Evolutionary conservation across 2,797 vertebrate species (phyloP).

Genomic region (Cryptoprocta ferox): DNA sequence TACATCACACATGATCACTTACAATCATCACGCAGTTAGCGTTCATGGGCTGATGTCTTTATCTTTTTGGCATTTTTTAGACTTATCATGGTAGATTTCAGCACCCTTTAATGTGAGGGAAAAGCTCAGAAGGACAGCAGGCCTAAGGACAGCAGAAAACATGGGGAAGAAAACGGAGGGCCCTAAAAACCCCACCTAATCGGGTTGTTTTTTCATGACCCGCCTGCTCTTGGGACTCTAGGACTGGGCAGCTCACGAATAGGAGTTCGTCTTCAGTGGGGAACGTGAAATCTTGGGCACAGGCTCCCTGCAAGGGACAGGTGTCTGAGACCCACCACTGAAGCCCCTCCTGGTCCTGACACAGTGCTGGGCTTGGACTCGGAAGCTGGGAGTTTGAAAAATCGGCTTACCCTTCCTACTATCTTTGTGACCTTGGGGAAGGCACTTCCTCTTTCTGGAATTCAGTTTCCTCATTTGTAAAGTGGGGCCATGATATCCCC

Average conservation of each 20-base stretch:
- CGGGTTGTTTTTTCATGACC: background rate
- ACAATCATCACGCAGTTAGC: background rate
- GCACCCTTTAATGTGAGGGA: background rate
- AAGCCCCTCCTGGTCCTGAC: background rate
- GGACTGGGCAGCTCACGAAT: background rate
- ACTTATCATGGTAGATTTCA: background rate
- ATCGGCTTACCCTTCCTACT: background rate
- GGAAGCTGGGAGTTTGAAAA: background rate
- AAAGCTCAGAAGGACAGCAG: background rate
- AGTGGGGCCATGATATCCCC: background rate
- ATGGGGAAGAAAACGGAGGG: background rate
- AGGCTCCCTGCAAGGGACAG: background rate
- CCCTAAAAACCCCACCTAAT: background rate
- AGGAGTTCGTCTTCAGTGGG: background rate
- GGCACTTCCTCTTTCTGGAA: conserved; percentile 43
- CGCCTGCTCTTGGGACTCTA: background rate
- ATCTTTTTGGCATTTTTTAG: background rate
- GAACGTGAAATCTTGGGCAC: background rate
- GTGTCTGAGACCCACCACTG: background rate
- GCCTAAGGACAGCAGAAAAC: background rate
- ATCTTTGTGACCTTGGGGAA: background rate
- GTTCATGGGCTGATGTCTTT: background rate
- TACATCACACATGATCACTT: background rate
- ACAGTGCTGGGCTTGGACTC: background rate
- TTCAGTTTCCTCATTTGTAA: conserved; percentile 31